Conservation (phyloP, 2,113 vertebrate genomes). For the Forbesichthys papilliferus region DNA sequence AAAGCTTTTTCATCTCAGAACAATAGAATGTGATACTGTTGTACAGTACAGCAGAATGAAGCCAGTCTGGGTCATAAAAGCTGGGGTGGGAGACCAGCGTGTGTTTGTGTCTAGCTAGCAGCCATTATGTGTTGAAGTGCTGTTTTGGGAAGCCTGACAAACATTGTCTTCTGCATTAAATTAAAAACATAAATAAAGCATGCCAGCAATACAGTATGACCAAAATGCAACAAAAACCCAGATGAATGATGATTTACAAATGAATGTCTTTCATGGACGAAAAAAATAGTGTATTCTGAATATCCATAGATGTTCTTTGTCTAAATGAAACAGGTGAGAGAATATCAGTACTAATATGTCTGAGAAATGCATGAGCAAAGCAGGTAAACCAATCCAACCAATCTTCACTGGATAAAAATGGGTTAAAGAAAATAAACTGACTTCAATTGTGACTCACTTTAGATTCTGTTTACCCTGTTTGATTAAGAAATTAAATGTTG, state of each 20-base stretch:
- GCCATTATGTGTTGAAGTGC: not conserved
- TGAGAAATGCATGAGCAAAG: no score
- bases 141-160: not conserved
- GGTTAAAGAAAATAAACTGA: no score
- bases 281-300: no score
- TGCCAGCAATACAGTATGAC: not conserved
- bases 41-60: conserved; percentile 13
- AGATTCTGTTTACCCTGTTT: no score
- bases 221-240: not conserved
- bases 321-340: no score
- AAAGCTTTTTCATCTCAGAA: conserved; percentile 29
- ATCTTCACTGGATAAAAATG: no score
- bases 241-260: not conserved
- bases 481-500: no score
- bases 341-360: no score
- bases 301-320: not conserved
- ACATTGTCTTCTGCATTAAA: not conserved
- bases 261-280: no score
- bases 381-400: no score
- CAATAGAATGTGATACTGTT: conserved; percentile 18
- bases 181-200: not conserved
- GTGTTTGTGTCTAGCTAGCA: conserved; percentile 27
- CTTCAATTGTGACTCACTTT: no score
- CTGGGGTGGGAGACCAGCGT: conserved; percentile 4
- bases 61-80: conserved; percentile 16